Percentiles rank a stretch among this genome's conserved stretches.
phyloP scores from a whole-genome alignment of 2,888 invertebrate genomes.

The Sarcophaga carnaria region DNA sequence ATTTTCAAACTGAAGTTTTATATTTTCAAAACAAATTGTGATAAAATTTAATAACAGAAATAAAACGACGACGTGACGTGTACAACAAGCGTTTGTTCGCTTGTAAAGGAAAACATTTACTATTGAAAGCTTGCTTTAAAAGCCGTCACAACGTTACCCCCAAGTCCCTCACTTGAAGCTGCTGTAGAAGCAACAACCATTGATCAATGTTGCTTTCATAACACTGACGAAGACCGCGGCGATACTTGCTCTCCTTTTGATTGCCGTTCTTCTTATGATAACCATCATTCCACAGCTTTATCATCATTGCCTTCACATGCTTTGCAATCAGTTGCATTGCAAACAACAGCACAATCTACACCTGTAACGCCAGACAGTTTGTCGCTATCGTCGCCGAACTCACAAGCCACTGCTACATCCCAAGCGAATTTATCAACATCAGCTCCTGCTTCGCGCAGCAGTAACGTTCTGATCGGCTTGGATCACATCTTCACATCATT shows the following conservation, averaged over 20 bases:
- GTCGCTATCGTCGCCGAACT: conserved; percentile 1
- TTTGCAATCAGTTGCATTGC: conserved; percentile 18
- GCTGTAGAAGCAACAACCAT: conserved; percentile 62
- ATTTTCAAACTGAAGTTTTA: conserved; percentile 4
- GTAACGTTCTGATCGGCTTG: conserved; percentile 74
- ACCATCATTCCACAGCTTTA: background rate
- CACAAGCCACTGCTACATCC: conserved; percentile 3
- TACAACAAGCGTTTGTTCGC: background rate
- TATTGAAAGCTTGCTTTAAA: background rate
- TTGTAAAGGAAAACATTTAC: background rate
- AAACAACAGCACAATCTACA: conserved; percentile 4
- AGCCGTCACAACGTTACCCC: conserved; percentile 60
- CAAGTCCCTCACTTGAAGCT: conserved; percentile 63
- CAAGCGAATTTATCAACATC: conserved; percentile 46
- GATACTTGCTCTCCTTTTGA: background rate
- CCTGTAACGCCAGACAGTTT: conserved; percentile 29
- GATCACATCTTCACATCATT: conserved; percentile 78
- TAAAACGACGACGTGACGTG: too few species aligned
- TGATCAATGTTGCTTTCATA: conserved; percentile 54
- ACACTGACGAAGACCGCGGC: background rate
- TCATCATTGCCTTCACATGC: conserved; percentile 34
- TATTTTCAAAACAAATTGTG: conserved; percentile 18
- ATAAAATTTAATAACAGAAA: background rate
- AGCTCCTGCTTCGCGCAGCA: conserved; percentile 54
- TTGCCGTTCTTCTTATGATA: background rate